Evolutionary conservation across 2,113 vertebrate genomes (phyloP), one percentile per base, ranked within the genome.

Genomic region (Phalacrocorax carbo): DNA sequence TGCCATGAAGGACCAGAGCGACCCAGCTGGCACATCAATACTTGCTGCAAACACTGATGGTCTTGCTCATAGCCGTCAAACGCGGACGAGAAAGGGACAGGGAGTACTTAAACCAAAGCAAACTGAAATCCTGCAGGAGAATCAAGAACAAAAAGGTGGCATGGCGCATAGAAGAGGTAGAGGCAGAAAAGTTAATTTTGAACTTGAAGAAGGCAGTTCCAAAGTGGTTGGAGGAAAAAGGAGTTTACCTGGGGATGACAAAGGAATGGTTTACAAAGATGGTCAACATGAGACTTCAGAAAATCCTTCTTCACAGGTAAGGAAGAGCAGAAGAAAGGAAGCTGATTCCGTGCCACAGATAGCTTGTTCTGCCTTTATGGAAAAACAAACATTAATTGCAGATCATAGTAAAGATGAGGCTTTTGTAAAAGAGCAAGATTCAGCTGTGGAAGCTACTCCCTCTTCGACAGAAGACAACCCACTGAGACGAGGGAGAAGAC

Each of bases 171-270:
- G 25, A 60, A 96, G 66, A 87, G 69, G 84, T 1, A 88, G 72
- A 90, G 34, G 76, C n/a, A 95, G 17, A 60, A 94, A 82, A 91
- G 88, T 95, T 44, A 44, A 48, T 23, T 95, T 94, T 86, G 55
- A 84, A 9, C 57, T 71, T 58, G 49, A 78, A 64, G 64, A 76
- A 91, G 3, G 19, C 40, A 29, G 14, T 79, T 91, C 85, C 65
- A 48, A 80, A 71, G 27, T 0, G 0, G 11, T 2, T 58, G 62
- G 49, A 83, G 71, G 19, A 21, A 62, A 70, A 66, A 36, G 6
- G 48, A 49, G 21, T 81, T 96, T 46, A 49, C 49, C 71, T 77
- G 93, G 26, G 62, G 34, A 17, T 30, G n/a, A 11, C 27, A 51
- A 71, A 79, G 86, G 16, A 36, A 13, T 19, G 34, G 11, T 46